Conservation (phyloP, 2,888 invertebrate genomes). For the Scaptomyza polygonia region DNA sequence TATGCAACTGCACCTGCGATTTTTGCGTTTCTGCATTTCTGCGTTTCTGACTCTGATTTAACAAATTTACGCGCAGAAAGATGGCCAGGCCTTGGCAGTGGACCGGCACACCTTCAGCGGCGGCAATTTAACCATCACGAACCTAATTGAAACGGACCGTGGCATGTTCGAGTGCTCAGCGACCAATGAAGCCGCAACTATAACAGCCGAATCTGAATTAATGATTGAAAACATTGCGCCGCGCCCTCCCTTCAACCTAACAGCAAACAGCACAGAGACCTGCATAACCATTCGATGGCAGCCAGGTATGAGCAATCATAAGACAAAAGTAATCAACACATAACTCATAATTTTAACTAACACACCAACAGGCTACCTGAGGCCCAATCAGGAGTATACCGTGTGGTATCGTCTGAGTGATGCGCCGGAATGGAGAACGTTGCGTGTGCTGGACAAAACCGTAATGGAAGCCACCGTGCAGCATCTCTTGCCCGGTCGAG, state of each 20-base stretch:
- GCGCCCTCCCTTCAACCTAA: conserved; percentile 94
- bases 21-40: conserved; percentile 7
- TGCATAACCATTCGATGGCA: conserved; percentile 93
- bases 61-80: conserved; percentile 86
- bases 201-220: conserved; percentile 91
- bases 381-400: conserved; percentile 91
- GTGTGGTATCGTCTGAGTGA: conserved; percentile 93
- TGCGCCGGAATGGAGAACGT: conserved; percentile 92
- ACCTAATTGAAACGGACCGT: conserved; percentile 93
- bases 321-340: not conserved
- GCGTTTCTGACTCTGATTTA: conserved; percentile 32
- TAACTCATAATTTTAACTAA: not conserved
- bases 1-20: conserved; percentile 46
- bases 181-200: conserved; percentile 94
- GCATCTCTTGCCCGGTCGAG: conserved; percentile 89
- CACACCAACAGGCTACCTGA: conserved; percentile 87
- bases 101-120: conserved; percentile 89
- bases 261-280: conserved; percentile 89
- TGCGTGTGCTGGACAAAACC: conserved; percentile 89
- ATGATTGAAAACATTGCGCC: conserved; percentile 94
- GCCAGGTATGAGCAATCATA: conserved; percentile 85
- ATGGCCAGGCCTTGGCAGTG: conserved; percentile 88
- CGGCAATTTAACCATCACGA: conserved; percentile 93
- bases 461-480: conserved; percentile 91
- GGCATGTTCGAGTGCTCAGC: conserved; percentile 94